Evolutionary conservation across 2,797 vertebrate genomes (phyloP), one percentile per base, ranked within the genome.

Genomic region (Muscicapa comitata): DNA sequence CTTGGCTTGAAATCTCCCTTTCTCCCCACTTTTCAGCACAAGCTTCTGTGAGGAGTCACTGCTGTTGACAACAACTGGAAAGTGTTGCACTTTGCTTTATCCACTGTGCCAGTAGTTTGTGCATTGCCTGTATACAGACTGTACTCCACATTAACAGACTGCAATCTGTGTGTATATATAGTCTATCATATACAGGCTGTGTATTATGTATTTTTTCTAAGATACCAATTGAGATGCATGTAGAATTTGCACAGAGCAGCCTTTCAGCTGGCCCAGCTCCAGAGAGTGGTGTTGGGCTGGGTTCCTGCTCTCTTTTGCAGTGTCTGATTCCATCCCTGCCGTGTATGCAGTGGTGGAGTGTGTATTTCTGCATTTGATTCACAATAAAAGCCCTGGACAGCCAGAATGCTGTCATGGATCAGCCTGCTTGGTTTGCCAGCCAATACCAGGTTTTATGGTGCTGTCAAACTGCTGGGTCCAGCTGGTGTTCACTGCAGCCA

Each of bases 71-170:
- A 1, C 17, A 31, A 3, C 31, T 74, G 24, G 26, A 5, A 47
- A 42, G 9, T 17, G 43, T 23, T 82, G 28, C 4, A 1, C 15
- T 86, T 87, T 23, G 7, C 15, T 0, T 37, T 84, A 23, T 58
- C 21, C 51, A 5, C 53, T 48, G 18, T 75, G n/a, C 4, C 18
- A 28, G 19, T 2, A 19, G 17, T 66, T 61, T 35, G 21, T 54
- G 15, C 29, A 38, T 33, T 47, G 31, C 26, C 8, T 65, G 16
- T 15, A 3, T 19, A 21, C n/a, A 61, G 17, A 26, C 21, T 42
- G 0, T 19, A 2, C 21, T 37, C 8, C 6, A 25, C 3, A 6
- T 7, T 8, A 15, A 11, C 33, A 31, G 20, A 5, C 26, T 47
- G 2, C 23, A 47, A 17, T 17, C 35, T 42, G 20, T 51, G 24